Conservation (phyloP, 2,113 vertebrate species). For the Oreotrochilus melanogaster region DNA sequence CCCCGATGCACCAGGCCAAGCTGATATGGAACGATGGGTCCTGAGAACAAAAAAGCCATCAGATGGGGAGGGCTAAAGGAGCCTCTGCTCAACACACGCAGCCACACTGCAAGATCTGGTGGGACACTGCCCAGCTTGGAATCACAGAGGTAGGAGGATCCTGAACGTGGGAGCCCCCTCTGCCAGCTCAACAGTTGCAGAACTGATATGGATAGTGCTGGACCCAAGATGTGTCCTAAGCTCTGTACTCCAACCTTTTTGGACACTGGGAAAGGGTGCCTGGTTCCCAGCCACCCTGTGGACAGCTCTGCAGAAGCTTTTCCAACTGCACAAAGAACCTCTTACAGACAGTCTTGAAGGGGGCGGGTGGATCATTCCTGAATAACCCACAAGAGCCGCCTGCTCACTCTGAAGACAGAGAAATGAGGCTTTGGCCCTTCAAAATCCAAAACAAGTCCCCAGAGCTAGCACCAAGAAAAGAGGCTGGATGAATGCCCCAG, state of each 20-base stretch:
- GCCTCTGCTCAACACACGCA: accelerated
- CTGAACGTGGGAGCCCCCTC: not conserved
- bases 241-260: not conserved
- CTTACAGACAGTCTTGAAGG: not conserved
- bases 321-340: not conserved
- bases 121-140: not conserved
- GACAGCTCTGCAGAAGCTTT: not conserved
- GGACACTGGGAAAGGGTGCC: not conserved
- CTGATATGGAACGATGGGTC: conserved; percentile 94
- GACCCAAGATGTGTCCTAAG: not conserved
- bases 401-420: not conserved
- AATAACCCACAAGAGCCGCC: not conserved
- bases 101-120: not conserved
- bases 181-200: not conserved
- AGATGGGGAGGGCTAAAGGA: not conserved
- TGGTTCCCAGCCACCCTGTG: not conserved
- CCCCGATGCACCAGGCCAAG: conserved; percentile 93
- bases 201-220: not conserved
- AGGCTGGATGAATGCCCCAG: not conserved
- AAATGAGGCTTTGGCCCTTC: not conserved
- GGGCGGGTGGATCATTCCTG: not conserved
- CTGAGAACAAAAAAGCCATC: conserved; percentile 64
- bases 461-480: not conserved
- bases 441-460: not conserved
- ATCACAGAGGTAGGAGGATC: not conserved